Conservation (phyloP, 1,140 invertebrate genomes). For the Bemisia tabaci region DNA sequence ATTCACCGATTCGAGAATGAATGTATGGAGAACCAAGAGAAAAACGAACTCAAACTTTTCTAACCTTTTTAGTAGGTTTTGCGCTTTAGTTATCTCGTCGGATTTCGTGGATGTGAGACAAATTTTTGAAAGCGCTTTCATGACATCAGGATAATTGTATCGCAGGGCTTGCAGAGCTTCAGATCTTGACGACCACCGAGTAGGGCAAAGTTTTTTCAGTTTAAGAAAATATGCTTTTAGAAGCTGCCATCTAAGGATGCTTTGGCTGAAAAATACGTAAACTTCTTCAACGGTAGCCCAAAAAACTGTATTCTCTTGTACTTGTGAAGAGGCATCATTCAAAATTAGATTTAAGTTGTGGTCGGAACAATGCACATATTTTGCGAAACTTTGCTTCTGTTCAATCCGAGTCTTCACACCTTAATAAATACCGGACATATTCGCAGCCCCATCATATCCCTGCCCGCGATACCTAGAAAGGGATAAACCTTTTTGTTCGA, state of each 20-base stretch:
- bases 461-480: neutral
- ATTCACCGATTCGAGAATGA: neutral
- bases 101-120: neutral
- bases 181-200: neutral
- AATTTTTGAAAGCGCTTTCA: neutral
- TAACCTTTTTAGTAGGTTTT: neutral
- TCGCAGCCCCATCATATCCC: no score
- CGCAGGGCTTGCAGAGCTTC: neutral
- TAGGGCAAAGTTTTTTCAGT: neutral
- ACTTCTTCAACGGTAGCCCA: neutral
- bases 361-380: no score
- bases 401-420: no score
- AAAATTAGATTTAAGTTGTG: no score
- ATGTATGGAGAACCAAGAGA: neutral
- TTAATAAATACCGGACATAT: no score
- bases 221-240: neutral
- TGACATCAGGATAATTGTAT: neutral
- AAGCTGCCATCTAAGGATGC: neutral
- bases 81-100: neutral
- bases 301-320: neutral
- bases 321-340: neutral
- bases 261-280: neutral
- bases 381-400: no score
- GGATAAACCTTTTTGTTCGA: neutral
- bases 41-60: neutral